Evolutionary conservation across 1,140 invertebrate species (phyloP).

Genomic region (Drosophila guanche): DNA sequence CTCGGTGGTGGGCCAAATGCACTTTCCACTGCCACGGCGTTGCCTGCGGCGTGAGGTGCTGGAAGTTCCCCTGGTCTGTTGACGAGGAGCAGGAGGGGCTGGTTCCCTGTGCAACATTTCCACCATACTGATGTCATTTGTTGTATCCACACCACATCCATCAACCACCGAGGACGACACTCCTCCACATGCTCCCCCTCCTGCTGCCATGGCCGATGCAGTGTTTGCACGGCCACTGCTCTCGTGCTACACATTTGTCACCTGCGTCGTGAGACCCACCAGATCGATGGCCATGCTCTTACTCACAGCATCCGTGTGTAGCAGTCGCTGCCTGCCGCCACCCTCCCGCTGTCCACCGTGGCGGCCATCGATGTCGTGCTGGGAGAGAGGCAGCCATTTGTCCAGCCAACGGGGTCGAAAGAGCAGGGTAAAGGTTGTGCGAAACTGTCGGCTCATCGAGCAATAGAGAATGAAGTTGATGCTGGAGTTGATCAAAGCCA

Average conservation of each 20-base stretch:
- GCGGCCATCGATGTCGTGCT: conserved; percentile 76
- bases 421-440: conserved; percentile 91
- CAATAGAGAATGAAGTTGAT: conserved; percentile 99
- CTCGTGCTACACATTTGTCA: conserved; percentile 83
- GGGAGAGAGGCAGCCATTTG: conserved; percentile 85
- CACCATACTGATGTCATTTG: conserved; percentile 70
- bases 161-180: conserved; percentile 26
- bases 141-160: conserved; percentile 54
- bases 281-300: conserved; percentile 79
- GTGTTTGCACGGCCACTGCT: conserved; percentile 46
- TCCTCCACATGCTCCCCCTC: neutral
- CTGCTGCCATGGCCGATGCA: conserved; percentile 11
- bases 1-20: conserved; percentile 66
- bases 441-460: conserved; percentile 98
- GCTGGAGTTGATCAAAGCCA: conserved; percentile 97
- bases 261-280: conserved; percentile 79
- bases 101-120: conserved; percentile 49
- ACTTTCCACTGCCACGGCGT: conserved; percentile 62
- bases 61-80: neutral
- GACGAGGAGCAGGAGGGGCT: too few relatives aligned
- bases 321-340: conserved; percentile 50
- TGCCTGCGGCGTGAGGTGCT: conserved; percentile 25
- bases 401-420: conserved; percentile 86
- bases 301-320: conserved; percentile 74
- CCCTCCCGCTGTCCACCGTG: neutral